Conservation (phyloP, 1,140 invertebrate species). For the Eubasilissa regina region DNA sequence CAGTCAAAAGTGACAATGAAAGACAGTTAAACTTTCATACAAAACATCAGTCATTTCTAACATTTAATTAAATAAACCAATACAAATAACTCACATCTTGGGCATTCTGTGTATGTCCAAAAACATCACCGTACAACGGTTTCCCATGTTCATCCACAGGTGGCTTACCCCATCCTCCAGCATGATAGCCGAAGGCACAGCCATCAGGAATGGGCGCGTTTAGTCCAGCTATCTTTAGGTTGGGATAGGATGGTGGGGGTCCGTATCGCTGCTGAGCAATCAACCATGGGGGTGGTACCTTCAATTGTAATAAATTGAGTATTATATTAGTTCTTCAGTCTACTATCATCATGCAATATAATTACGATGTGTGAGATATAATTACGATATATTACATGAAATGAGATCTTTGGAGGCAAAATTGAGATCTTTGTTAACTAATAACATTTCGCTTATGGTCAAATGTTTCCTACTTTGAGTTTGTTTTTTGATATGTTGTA, state of each 20-base stretch:
- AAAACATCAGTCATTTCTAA: too few relatives aligned
- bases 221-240: constrained; percentile 95
- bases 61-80: not conserved
- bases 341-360: not conserved
- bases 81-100: constrained; percentile 72
- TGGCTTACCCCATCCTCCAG: constrained; percentile 99
- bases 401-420: too few relatives aligned
- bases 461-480: too few relatives aligned
- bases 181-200: constrained; percentile 99
- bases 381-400: too few relatives aligned
- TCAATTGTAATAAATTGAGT: constrained; percentile 1
- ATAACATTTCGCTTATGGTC: too few relatives aligned
- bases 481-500: too few relatives aligned
- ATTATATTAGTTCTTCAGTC: too few relatives aligned
- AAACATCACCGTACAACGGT: constrained; percentile 99
- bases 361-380: too few relatives aligned
- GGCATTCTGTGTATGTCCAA: constrained; percentile 82
- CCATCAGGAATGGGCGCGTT: constrained; percentile 96
- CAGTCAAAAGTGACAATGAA: too few relatives aligned
- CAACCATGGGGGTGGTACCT: constrained; percentile 97
- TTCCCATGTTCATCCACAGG: constrained; percentile 98
- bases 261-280: constrained; percentile 99
- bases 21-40: too few relatives aligned
- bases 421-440: too few relatives aligned
- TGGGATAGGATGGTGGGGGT: constrained; percentile 99